Conservation (phyloP, 2,113 vertebrate species). For the Murina feae region DNA sequence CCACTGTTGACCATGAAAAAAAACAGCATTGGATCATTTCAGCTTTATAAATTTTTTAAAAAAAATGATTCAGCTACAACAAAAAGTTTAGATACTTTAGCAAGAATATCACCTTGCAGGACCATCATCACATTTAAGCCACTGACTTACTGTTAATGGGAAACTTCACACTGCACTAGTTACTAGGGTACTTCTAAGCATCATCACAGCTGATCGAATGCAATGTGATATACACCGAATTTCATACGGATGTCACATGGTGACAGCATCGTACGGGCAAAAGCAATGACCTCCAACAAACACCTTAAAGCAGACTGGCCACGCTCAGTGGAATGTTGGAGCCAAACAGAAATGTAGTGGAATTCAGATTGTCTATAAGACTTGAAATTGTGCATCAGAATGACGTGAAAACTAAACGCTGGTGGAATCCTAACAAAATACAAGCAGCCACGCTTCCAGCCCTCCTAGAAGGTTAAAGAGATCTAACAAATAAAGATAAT, state of each 20-base stretch:
- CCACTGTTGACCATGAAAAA: slow-evolving; percentile 82
- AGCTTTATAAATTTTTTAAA: slow-evolving; percentile 78
- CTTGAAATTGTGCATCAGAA: slow-evolving; percentile 66
- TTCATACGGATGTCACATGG: slow-evolving; percentile 91
- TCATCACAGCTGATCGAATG: slow-evolving; percentile 83
- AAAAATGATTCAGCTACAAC: slow-evolving; percentile 81
- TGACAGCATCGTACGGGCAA: slow-evolving; percentile 90
- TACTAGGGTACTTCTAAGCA: slow-evolving; percentile 82
- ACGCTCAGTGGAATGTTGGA: slow-evolving; percentile 80
- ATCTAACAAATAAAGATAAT: slow-evolving; percentile 72
- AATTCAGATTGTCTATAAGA: slow-evolving; percentile 82
- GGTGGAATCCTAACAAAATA: slow-evolving; percentile 66
- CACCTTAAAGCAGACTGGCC: slow-evolving; percentile 75
- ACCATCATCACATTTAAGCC: slow-evolving; percentile 83
- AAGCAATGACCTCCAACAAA: slow-evolving; percentile 80
- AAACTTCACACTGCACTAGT: slow-evolving; percentile 79
- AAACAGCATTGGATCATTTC: slow-evolving; percentile 81
- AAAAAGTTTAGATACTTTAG: slow-evolving; percentile 77
- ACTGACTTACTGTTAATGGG: slow-evolving; percentile 76
- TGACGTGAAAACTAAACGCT: slow-evolving; percentile 72
- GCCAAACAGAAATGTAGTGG: slow-evolving; percentile 82
- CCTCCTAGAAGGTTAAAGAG: slow-evolving; percentile 71
- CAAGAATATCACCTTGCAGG: slow-evolving; percentile 80
- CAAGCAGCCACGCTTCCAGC: slow-evolving; percentile 75
- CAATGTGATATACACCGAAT: slow-evolving; percentile 83